These are phyloP conservation scores for Gymnoscopelus braueri DNA, from an alignment of 2,797 vertebrate species.

Conservation along the genomic window DNA sequence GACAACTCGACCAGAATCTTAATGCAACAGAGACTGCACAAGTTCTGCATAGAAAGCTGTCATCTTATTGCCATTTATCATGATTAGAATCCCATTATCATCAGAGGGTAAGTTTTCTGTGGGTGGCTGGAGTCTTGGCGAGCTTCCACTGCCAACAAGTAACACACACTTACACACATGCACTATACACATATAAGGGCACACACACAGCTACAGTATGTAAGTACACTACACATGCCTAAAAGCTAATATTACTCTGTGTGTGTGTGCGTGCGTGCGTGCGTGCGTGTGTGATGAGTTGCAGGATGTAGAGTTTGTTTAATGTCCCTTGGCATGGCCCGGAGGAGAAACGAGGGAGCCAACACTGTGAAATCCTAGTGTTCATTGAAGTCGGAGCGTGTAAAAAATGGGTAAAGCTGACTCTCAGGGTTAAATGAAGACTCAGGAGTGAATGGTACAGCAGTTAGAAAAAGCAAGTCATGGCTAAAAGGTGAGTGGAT, in stretches of 20 bases:
- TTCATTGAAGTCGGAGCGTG: no score
- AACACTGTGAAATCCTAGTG: neutral
- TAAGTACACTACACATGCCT: conserved; percentile 7
- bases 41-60: no score
- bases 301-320: conserved; percentile 51
- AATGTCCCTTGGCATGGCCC: conserved; percentile 58
- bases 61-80: no score
- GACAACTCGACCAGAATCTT: conserved; percentile 36
- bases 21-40: conserved; percentile 1
- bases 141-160: conserved; percentile 9
- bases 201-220: conserved; percentile 13
- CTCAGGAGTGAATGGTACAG: no score
- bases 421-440: conserved; percentile 40
- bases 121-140: conserved; percentile 38
- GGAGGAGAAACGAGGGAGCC: conserved; percentile 46
- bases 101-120: conserved; percentile 35
- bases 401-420: no score
- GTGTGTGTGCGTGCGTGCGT: neutral
- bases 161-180: no score
- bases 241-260: conserved; percentile 3
- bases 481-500: conserved; percentile 9
- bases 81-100: conserved; percentile 36
- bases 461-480: conserved; percentile 43
- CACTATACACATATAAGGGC: neutral
- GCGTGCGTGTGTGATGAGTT: neutral